A percentile compares a stretch with the other conserved stretches of the same genome.
phyloP scores from a whole-genome alignment of 2,888 invertebrate species.

The Eristalis tenax region DNA sequence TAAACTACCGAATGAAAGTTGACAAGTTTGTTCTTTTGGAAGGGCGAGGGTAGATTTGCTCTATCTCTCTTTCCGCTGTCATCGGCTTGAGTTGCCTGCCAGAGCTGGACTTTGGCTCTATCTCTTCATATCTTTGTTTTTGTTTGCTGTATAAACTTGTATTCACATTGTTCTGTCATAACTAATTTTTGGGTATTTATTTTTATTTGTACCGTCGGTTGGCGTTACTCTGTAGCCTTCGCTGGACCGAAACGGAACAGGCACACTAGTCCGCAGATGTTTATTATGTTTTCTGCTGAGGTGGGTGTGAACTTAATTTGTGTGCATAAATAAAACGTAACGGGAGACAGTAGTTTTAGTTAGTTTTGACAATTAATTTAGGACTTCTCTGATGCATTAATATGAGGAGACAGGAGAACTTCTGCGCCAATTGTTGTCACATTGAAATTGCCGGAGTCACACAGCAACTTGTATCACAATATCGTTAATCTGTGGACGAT shows the following conservation, averaged over 20 bases:
- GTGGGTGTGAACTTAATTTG: neutral
- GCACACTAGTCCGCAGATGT: conserved; percentile 33
- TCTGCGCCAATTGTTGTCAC: neutral
- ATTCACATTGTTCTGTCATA: conserved; percentile 50
- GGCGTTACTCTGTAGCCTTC: conserved; percentile 17
- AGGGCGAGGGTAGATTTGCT: conserved; percentile 23
- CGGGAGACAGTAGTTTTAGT: conserved; percentile 22
- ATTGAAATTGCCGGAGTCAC: too few species aligned
- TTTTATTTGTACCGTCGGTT: conserved; percentile 31
- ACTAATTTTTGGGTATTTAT: conserved; percentile 44
- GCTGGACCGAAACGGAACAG: conserved; percentile 33
- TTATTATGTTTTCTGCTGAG: conserved; percentile 49
- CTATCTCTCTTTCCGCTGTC: conserved; percentile 11
- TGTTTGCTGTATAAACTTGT: neutral
- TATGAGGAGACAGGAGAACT: neutral
- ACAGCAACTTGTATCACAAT: too few species aligned
- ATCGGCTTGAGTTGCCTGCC: neutral
- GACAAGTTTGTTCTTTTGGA: conserved; percentile 48
- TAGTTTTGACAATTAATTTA: neutral
- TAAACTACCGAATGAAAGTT: conserved; percentile 61
- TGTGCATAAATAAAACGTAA: neutral
- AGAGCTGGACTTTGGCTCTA: neutral
- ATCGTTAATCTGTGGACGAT: too few species aligned
- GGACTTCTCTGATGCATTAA: neutral
- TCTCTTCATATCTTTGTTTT: neutral